Percentiles rank a stretch among this genome's conserved stretches.
Evolutionary conservation across 2,888 invertebrate species (phyloP).

Genomic region (Chaetogeoica ovagalla): DNA sequence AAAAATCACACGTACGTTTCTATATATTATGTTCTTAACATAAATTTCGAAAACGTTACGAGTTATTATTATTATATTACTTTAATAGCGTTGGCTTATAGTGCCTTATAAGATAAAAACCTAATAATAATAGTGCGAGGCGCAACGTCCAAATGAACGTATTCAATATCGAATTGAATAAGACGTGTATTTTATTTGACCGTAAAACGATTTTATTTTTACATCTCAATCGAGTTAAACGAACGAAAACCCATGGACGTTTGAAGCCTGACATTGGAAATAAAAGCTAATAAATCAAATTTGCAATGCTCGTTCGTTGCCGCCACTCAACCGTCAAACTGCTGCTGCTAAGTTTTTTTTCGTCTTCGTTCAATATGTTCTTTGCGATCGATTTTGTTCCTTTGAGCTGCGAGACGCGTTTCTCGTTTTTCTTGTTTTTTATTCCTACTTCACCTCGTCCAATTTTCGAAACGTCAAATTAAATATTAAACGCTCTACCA

Average conservation of each 20-base stretch:
- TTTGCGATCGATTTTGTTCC: slow-evolving; percentile 18
- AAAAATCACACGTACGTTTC: no score
- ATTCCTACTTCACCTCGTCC: neutral
- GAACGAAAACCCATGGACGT: neutral
- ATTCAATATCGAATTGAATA: slow-evolving; percentile 1
- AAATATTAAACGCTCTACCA: neutral
- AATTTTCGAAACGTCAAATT: neutral
- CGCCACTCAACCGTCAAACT: slow-evolving; percentile 44
- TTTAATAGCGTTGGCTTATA: no score
- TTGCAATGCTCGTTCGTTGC: slow-evolving; percentile 33
- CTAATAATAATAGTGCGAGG: no score
- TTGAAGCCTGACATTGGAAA: slow-evolving; percentile 31
- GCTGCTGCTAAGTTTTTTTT: slow-evolving; percentile 18
- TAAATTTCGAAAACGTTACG: no score
- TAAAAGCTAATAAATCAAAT: slow-evolving; percentile 50
- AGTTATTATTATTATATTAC: no score
- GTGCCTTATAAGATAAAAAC: no score
- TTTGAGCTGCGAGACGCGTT: neutral
- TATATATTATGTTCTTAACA: no score
- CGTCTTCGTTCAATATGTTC: slow-evolving; percentile 21
- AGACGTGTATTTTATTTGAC: slow-evolving; percentile 14
- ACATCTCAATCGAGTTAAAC: slow-evolving; percentile 26
- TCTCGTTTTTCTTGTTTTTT: neutral
- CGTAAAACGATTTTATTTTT: slow-evolving; percentile 19
- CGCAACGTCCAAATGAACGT: neutral